Conservation (phyloP, 2,888 invertebrate species). For the Crossocerus cetratus region DNA sequence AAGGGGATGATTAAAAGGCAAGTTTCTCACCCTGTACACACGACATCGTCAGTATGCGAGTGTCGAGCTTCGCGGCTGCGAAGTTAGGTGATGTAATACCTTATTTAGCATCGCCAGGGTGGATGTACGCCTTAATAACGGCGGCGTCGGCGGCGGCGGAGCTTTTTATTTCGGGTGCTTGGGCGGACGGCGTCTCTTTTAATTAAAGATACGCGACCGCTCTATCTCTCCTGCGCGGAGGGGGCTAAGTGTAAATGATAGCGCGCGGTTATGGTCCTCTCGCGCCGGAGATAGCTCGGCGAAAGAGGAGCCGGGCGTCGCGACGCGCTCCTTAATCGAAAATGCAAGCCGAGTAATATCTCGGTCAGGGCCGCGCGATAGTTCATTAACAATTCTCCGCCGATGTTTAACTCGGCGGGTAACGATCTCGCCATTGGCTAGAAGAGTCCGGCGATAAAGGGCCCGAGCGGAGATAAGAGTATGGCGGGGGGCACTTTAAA, state of each 20-base stretch:
- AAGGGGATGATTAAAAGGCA: too few relatives aligned
- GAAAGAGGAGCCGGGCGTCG: slow-evolving; percentile 33
- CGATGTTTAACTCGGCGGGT: too few relatives aligned
- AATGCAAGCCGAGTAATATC: not conserved
- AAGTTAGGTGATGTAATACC: not conserved
- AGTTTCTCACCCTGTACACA: too few relatives aligned
- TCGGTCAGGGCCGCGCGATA: not conserved
- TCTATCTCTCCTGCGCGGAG: slow-evolving; percentile 63
- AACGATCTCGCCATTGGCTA: too few relatives aligned
- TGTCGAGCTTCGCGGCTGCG: too few relatives aligned
- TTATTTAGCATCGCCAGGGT: not conserved
- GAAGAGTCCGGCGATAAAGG: slow-evolving; percentile 20
- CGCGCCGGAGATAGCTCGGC: slow-evolving; percentile 35
- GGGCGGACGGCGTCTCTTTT: slow-evolving; percentile 59
- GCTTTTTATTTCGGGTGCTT: slow-evolving; percentile 45
- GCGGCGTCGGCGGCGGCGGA: slow-evolving; percentile 31
- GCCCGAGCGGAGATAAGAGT: slow-evolving; percentile 32
- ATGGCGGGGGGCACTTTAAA: not conserved
- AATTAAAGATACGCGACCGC: slow-evolving; percentile 74
- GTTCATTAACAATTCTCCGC: too few relatives aligned
- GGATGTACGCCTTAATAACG: slow-evolving; percentile 57
- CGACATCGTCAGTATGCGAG: too few relatives aligned
- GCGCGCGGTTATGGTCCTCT: slow-evolving; percentile 72
- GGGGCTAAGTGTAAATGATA: slow-evolving; percentile 73
- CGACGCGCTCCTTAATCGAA: slow-evolving; percentile 45